Conservation (phyloP, 1,140 invertebrate species). For the Brachionus plicatilis region DNA sequence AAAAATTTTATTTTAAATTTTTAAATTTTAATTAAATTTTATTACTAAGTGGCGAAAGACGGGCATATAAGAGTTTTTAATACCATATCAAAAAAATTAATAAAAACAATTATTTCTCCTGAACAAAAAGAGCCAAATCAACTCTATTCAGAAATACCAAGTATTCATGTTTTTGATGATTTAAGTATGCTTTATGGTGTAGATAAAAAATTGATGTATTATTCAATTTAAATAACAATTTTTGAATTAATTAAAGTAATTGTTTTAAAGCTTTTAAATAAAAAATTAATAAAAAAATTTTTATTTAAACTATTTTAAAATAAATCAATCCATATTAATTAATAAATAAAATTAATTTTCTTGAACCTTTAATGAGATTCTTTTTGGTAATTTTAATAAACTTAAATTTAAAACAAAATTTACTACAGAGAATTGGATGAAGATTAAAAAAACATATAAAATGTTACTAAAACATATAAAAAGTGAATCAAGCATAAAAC, state of each 20-base stretch:
- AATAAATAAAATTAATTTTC: no score
- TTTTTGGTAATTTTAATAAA: no score
- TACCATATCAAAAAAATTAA: neutral
- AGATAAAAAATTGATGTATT: neutral
- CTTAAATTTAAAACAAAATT: no score
- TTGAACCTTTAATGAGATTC: neutral
- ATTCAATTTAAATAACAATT: neutral
- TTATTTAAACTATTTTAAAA: no score
- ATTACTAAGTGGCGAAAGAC: neutral
- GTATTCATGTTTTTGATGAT: neutral
- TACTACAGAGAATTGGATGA: no score
- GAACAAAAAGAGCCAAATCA: neutral
- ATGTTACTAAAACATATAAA: no score
- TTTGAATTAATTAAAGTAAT: no score
- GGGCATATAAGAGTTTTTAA: constrained; percentile 30
- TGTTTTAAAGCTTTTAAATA: no score
- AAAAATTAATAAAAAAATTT: no score
- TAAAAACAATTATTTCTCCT: constrained; percentile 21
- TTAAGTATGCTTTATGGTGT: neutral
- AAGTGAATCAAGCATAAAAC: no score
- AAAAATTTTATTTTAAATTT: neutral
- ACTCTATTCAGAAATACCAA: constrained; percentile 7
- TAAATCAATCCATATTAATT: no score
- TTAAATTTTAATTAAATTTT: neutral
- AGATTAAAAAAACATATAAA: no score